phyloP scores from a whole-genome alignment of 2,113 vertebrate species.

The Chloropsis cyanopogon region DNA sequence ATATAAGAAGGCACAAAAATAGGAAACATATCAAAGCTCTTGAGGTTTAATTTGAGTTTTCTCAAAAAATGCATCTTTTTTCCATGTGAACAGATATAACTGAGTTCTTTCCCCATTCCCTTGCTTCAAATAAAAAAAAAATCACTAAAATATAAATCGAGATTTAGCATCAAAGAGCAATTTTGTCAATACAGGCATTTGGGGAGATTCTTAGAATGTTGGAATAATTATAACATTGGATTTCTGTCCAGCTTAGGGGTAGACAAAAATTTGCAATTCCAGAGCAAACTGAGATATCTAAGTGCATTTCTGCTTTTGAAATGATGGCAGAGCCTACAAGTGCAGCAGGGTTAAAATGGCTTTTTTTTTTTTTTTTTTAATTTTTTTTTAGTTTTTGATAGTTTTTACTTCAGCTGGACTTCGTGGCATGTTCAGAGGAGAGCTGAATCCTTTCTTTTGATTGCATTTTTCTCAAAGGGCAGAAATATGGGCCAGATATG shows the following conservation, averaged over 20 bases:
- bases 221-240: not conserved
- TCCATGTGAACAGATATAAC: not conserved
- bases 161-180: not conserved
- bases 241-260: not conserved
- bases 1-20: not conserved
- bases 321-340: not conserved
- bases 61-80: not conserved
- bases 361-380: too few species aligned
- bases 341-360: not conserved
- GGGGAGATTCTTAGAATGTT: not conserved
- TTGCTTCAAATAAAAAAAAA: not conserved
- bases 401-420: not conserved
- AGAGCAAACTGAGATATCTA: not conserved
- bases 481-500: not conserved
- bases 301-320: not conserved
- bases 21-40: not conserved
- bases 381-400: too few species aligned
- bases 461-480: not conserved
- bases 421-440: not conserved
- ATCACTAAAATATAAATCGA: not conserved
- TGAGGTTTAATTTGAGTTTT: constrained; percentile 20
- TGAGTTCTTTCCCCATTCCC: not conserved
- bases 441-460: not conserved
- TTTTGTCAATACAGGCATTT: not conserved
- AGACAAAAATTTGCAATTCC: not conserved